These are phyloP conservation scores for Danionella dracula DNA, from an alignment of 2,797 vertebrate genomes.

Conservation along the genomic window DNA sequence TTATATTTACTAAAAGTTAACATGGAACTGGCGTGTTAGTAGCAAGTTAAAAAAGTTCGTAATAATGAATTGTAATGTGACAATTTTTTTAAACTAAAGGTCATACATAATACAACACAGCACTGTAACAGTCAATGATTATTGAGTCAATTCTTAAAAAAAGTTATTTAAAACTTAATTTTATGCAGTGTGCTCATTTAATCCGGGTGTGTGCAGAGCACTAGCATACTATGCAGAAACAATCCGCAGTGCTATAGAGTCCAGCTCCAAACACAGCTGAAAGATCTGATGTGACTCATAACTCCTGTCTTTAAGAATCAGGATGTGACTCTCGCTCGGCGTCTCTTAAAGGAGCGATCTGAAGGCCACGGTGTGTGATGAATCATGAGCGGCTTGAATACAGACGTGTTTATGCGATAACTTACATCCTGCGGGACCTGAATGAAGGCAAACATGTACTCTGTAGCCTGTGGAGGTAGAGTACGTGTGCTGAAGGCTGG, in stretches of 20 bases:
- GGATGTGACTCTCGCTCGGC: not conserved
- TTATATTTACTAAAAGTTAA: too few species aligned
- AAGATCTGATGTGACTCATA: not conserved
- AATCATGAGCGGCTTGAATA: not conserved
- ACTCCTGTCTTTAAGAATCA: not conserved
- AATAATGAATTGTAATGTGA: too few species aligned
- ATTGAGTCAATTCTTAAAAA: too few species aligned
- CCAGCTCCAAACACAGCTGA: not conserved
- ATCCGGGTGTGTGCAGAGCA: not conserved
- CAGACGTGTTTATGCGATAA: slow-evolving; percentile 34
- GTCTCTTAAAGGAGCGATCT: not conserved
- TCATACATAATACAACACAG: too few species aligned
- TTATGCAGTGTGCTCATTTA: too few species aligned
- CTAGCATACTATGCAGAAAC: not conserved
- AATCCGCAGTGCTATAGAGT: not conserved
- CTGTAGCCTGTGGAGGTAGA: slow-evolving; percentile 86
- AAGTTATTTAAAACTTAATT: too few species aligned
- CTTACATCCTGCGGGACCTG: slow-evolving; percentile 93
- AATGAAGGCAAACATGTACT: slow-evolving; percentile 90
- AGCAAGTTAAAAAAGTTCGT: too few species aligned
- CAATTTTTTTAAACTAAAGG: too few species aligned
- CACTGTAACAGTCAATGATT: too few species aligned
- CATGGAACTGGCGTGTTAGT: too few species aligned
- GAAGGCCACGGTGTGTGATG: not conserved
- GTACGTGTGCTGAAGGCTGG: slow-evolving; percentile 82